A percentile compares a stretch with the other conserved stretches of the same genome.
phyloP scores from a whole-genome alignment of 2,113 vertebrate species.

The Argyrosomus japonicus region DNA sequence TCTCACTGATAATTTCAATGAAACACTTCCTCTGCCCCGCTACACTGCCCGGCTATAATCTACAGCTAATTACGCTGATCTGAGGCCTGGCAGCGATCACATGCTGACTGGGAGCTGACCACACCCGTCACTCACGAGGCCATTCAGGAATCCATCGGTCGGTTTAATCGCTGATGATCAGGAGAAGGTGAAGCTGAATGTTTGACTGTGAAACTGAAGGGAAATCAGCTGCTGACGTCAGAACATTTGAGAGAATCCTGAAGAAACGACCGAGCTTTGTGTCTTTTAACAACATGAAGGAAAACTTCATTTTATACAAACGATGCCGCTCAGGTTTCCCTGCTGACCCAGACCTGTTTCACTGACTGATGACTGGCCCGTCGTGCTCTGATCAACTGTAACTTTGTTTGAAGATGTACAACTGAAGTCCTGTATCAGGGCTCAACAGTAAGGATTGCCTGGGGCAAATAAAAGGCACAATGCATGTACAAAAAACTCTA shows the following conservation, averaged over 20 bases:
- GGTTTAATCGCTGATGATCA: slow-evolving; percentile 42
- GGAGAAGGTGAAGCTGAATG: neutral
- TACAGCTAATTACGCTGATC: slow-evolving; percentile 79
- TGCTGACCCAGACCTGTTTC: too few relatives aligned
- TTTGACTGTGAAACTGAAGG: neutral
- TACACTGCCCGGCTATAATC: slow-evolving; percentile 61
- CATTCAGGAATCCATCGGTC: slow-evolving; percentile 12
- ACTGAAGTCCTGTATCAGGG: too few relatives aligned
- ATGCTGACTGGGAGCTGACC: slow-evolving; percentile 54
- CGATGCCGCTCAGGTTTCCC: too few relatives aligned
- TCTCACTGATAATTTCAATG: slow-evolving; percentile 82
- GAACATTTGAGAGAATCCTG: too few relatives aligned
- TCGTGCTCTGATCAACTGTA: too few relatives aligned
- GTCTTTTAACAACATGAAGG: neutral
- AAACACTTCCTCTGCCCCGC: slow-evolving; percentile 80
- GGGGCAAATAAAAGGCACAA: too few relatives aligned
- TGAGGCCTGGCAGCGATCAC: slow-evolving; percentile 78
- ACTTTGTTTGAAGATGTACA: too few relatives aligned
- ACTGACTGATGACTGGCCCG: too few relatives aligned
- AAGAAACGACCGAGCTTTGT: too few relatives aligned
- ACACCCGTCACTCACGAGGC: slow-evolving; percentile 65
- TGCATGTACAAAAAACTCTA: too few relatives aligned
- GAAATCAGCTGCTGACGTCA: neutral
- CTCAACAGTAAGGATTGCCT: too few relatives aligned
- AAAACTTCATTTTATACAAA: too few relatives aligned